Evolutionary conservation across 2,113 vertebrate species (phyloP).

Genomic region (Larimichthys crocea): DNA sequence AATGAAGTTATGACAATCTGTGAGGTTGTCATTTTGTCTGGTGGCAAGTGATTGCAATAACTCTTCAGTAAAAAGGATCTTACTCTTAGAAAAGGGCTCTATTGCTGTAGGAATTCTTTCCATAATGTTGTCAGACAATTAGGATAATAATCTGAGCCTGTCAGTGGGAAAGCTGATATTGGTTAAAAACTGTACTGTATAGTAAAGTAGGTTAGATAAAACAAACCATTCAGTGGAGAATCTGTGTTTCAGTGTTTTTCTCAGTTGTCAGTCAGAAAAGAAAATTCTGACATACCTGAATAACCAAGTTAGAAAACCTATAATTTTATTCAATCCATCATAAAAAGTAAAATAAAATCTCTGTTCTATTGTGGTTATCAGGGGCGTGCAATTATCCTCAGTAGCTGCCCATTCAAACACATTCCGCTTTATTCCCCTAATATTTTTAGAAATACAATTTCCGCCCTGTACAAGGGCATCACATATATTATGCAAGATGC

Average conservation of each 20-base stretch:
- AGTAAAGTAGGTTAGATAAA: not conserved
- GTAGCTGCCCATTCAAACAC: constrained; percentile 47
- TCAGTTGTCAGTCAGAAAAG: not conserved
- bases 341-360: not conserved
- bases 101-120: too few relatives aligned
- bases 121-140: too few relatives aligned
- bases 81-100: too few relatives aligned
- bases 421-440: constrained; percentile 54
- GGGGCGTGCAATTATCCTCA: constrained; percentile 18
- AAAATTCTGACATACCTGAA: not conserved
- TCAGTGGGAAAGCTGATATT: not conserved
- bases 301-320: not conserved
- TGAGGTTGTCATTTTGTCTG: too few relatives aligned
- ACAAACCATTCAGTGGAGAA: not conserved
- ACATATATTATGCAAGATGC: constrained; percentile 71
- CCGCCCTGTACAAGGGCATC: constrained; percentile 52
- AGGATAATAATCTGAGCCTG: too few relatives aligned
- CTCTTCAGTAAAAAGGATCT: too few relatives aligned
- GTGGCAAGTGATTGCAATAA: too few relatives aligned
- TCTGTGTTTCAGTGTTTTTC: not conserved
- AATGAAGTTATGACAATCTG: too few relatives aligned
- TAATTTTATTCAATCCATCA: not conserved
- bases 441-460: constrained; percentile 75
- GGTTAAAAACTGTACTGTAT: not conserved
- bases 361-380: constrained; percentile 5